Conservation (phyloP, 2,113 vertebrate species). For the Cephalopholis sonnerati region DNA sequence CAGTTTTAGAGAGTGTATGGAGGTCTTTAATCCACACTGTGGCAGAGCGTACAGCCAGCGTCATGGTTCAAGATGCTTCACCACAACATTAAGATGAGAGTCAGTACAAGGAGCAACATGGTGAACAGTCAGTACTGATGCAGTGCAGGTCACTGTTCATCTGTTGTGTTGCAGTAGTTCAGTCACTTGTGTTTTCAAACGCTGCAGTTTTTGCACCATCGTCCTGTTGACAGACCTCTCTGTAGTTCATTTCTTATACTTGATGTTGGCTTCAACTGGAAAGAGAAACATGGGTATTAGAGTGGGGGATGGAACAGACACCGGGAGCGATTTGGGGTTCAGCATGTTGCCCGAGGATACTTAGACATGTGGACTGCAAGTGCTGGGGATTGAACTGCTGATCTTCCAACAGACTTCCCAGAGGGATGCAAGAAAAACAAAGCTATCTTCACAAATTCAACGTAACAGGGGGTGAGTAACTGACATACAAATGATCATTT, state of each 20-base stretch:
- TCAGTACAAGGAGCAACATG: not conserved
- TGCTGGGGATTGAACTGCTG: no score
- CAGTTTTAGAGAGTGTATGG: conserved; percentile 4
- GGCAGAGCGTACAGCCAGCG: not conserved
- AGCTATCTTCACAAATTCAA: no score
- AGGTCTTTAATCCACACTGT: not conserved
- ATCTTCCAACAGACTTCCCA: no score
- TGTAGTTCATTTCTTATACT: conserved; percentile 65
- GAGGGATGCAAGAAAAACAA: no score
- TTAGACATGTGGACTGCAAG: no score
- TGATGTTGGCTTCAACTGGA: conserved; percentile 82
- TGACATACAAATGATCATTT: no score
- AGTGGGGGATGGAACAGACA: no score
- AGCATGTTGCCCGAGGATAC: no score
- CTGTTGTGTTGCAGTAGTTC: not conserved
- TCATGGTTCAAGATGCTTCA: not conserved
- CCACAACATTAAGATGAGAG: not conserved
- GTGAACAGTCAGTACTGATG: not conserved
- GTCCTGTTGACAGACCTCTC: not conserved
- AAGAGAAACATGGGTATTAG: conserved; percentile 34
- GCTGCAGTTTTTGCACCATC: not conserved
- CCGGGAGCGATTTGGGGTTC: no score
- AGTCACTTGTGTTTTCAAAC: not conserved
- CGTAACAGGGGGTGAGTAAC: no score
- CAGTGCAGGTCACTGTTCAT: not conserved